A percentile compares a stretch with the other conserved stretches of the same genome.
Evolutionary conservation across 2,888 invertebrate genomes (phyloP).

Genomic region (Athripsodes cinereus): DNA sequence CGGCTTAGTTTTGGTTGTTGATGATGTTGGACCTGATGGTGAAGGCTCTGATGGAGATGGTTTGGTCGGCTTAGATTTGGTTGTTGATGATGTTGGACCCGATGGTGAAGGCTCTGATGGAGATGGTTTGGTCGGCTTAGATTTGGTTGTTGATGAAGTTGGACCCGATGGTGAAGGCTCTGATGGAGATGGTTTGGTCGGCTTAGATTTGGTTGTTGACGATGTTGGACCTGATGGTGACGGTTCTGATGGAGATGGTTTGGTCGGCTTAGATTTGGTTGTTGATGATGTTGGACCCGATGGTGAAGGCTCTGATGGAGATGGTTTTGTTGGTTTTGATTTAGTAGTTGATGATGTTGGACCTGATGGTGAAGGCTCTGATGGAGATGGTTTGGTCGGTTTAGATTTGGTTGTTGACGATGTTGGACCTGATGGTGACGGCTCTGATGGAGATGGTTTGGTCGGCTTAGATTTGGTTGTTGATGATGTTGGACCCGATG

Average conservation of each 20-base stretch:
- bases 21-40: not conserved
- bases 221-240: not conserved
- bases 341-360: not conserved
- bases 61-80: not conserved
- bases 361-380: not conserved
- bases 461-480: not conserved
- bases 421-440: slow-evolving; percentile 27
- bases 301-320: too few relatives aligned
- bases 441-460: slow-evolving; percentile 29
- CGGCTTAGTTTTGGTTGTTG: not conserved
- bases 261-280: too few relatives aligned
- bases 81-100: slow-evolving; percentile 7
- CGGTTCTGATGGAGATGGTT: not conserved
- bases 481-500: not conserved
- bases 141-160: not conserved
- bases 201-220: not conserved
- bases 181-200: not conserved
- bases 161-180: not conserved
- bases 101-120: slow-evolving; percentile 32
- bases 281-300: too few relatives aligned
- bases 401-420: slow-evolving; percentile 9
- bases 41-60: not conserved
- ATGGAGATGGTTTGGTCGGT: not conserved
- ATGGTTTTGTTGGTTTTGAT: not conserved
- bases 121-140: not conserved